A percentile compares a stretch with the other conserved stretches of the same genome.
Evolutionary conservation across 2,797 vertebrate species (phyloP).

Genomic region (Chloroceryle amazona): DNA sequence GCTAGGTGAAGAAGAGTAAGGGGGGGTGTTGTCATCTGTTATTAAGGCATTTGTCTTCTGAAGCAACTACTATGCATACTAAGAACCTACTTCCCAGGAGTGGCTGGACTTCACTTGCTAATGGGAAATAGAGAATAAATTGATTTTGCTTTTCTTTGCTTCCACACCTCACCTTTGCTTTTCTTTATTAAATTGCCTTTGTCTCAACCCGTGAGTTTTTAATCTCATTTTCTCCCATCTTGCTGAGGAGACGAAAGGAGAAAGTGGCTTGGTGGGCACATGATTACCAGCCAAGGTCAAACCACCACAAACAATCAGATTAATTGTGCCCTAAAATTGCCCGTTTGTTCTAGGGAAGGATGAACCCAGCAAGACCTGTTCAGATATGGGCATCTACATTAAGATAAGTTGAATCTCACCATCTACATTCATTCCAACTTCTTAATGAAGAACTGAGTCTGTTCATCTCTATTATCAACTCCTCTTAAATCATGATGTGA

Average conservation of each 20-base stretch:
- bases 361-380: not conserved
- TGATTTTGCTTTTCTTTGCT: not conserved
- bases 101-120: fast-evolving
- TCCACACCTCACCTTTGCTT: not conserved
- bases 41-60: not conserved
- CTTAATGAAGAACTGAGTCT: not conserved
- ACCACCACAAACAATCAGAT: no score
- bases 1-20: not conserved
- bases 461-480: not conserved
- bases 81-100: not conserved
- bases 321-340: not conserved
- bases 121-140: not conserved
- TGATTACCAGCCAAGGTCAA: not conserved
- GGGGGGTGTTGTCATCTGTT: fast-evolving
- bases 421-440: not conserved
- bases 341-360: not conserved
- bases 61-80: fast-evolving
- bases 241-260: not conserved
- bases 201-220: not conserved
- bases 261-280: not conserved
- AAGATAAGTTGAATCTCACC: not conserved
- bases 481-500: not conserved
- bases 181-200: not conserved
- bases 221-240: not conserved
- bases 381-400: not conserved